Base-by-base conservation (phyloP, 2,113 vertebrate genomes). In the Paraplagusia blochii region DNA sequence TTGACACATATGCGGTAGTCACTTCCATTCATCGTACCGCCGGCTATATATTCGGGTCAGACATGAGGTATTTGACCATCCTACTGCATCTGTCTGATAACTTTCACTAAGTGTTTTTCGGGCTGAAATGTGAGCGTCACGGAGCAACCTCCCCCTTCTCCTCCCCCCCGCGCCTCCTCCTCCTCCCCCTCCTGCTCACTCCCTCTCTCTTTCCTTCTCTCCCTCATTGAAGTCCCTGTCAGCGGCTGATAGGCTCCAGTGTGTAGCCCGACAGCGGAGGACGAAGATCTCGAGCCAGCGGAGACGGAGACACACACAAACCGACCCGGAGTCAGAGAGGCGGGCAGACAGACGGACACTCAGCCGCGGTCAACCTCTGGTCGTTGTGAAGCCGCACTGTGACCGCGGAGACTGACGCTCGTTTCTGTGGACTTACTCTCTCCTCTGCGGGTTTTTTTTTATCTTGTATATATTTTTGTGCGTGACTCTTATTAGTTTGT, bases 81-180 rank as follows among this genome's bases (percentile, higher is more conserved):
- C 53, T 82, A 60, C 63, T 60, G 63, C 75, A 82, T 83, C 75
- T 74, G 73, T 76, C 69, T 78, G 70, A 71, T 86, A 34, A 70
- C 77, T 83, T 79, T 81, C 79, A 76, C 79, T 86, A 68, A 80
- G 76, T 68, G 76, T 72, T 44, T 73, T 60, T 69, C 52, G 17
- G 58, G 62, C 15, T 82, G 81, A 84, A 85, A 84, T 62, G 83
- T 66, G 83, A 73, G 83, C 83, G 79, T 84, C 78, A 83, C 74
- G 44, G 64, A 76, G 77, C 58, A 47, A 15, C 70, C 66, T 65
- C 33, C 65, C 51, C 57, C 54, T 6, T 29, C 68, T 44, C 35
- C 62, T 22, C 54, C 64, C 38, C 65, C 59, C 19, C 29, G 45
- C 39, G 36, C 42, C 61, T 48, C 55, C 61, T 50, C 49, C 12